Base-by-base conservation (phyloP, 2,113 vertebrate genomes). In the Ivindomyrus marchei region DNA sequence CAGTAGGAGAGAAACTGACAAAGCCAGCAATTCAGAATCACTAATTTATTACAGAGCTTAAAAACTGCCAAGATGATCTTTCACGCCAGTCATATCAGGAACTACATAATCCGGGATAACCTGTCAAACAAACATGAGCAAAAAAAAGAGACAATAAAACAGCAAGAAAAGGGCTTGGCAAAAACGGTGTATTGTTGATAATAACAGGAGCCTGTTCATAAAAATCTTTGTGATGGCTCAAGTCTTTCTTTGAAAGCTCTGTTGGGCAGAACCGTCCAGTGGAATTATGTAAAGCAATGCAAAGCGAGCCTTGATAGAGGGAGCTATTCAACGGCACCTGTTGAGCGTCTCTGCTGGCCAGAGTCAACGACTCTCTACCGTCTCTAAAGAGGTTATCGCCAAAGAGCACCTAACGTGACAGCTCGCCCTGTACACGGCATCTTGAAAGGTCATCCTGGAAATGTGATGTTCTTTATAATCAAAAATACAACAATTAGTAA, bases 261-360 rank as follows among this genome's bases (percentile, higher is more conserved):
- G 50, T 85, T 5, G 21, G 36, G 56, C 39, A 52, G 10, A 46
- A 46, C 84, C 58, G 2, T 46, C 13, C 45, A 49, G 27, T 27
- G 90, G 90, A 92, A 89, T 92, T 94, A 95, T 94, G 94, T 94
- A 94, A 96, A 95, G 91, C 91, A 92, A 96, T 96, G 95, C 95
- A 96, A 96, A 96, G 74, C 17, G 11, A 6, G 91, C 91, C 89
- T 90, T 91, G 94, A 92, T 93, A 90, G 90, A 93, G 92, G 92
- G 93, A 92, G 93, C 93, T 93, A 94, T 94, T 94, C 94, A 95
- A 95, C 93, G 92, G 91, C 92, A 95, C 95, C 94, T 84, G 90
- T 53, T 53, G 49, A 87, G 36, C 74, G 15, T 17, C 39, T 77
- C 31, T 77, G 31, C 74, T 17, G 36, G 36, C 4, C 31, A 39